Conservation (phyloP, 1,140 invertebrate genomes). For the Fopius arisanus region DNA sequence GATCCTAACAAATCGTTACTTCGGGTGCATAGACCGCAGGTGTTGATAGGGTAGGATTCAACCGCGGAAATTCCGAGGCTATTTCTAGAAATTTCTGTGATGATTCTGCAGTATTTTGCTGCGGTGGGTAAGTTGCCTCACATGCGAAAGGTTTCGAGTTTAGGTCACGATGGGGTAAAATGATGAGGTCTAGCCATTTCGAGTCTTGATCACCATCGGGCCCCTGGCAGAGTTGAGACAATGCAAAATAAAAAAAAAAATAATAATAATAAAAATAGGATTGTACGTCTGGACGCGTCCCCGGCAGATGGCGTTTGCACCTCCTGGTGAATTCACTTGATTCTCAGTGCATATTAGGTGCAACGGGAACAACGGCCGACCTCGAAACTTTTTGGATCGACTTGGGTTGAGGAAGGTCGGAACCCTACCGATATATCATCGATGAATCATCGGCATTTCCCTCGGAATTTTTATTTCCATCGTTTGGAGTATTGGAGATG, state of each 20-base stretch:
- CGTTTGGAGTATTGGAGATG: not conserved
- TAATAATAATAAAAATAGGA: too few relatives aligned
- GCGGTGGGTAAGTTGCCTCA: too few relatives aligned
- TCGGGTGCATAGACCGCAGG: too few relatives aligned
- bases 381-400: not conserved
- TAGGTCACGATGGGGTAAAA: too few relatives aligned
- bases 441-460: not conserved
- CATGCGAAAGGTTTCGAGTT: too few relatives aligned
- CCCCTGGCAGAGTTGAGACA: too few relatives aligned
- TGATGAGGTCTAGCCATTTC: too few relatives aligned
- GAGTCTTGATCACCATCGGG: too few relatives aligned
- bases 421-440: too few relatives aligned
- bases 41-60: constrained; percentile 1
- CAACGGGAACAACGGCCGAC: not conserved
- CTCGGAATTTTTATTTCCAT: not conserved
- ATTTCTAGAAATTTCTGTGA: not conserved
- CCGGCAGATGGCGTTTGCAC: constrained; percentile 28
- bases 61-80: not conserved
- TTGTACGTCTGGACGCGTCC: not conserved
- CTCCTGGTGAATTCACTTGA: not conserved
- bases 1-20: too few relatives aligned
- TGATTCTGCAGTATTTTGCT: not conserved
- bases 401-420: too few relatives aligned
- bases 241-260: too few relatives aligned
- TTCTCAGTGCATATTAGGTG: not conserved